Evolutionary conservation across 1,140 invertebrate species (phyloP).

Genomic region (Bombus waltoni): DNA sequence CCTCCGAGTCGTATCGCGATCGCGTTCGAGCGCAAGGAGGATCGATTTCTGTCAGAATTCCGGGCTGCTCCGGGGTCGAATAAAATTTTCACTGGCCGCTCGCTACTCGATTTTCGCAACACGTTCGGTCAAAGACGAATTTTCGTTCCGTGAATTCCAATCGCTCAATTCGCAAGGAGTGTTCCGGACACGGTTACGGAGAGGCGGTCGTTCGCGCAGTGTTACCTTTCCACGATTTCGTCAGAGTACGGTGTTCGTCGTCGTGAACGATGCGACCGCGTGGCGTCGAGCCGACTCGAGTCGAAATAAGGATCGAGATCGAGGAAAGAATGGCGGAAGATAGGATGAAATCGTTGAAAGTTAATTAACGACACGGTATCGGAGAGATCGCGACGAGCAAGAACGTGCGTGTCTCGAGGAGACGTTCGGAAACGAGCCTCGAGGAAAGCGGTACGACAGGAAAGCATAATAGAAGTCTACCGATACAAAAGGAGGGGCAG

Average conservation of each 20-base stretch:
- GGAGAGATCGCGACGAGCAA: slow-evolving; percentile 33
- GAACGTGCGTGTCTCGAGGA: neutral
- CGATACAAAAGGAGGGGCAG: slow-evolving; percentile 21
- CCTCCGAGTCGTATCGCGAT: neutral
- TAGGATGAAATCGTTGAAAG: slow-evolving; percentile 25
- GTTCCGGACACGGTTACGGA: too few relatives aligned
- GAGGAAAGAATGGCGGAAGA: neutral
- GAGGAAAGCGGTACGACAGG: slow-evolving; percentile 1
- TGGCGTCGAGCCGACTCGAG: neutral
- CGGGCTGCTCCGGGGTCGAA: neutral
- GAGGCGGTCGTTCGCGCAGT: neutral
- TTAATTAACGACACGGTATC: slow-evolving; percentile 47
- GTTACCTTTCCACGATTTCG: neutral
- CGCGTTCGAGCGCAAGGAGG: neutral
- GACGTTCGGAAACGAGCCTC: neutral
- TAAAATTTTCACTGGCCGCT: slow-evolving; percentile 37
- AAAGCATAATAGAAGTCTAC: slow-evolving; percentile 7
- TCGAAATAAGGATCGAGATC: slow-evolving; percentile 28
- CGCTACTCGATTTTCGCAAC: slow-evolving; percentile 30
- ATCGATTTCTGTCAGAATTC: slow-evolving; percentile 30
- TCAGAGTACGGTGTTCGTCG: neutral
- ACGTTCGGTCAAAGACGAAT: slow-evolving; percentile 38
- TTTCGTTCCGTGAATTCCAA: slow-evolving; percentile 19
- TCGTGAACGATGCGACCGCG: neutral
- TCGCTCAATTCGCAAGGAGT: neutral